Conservation (phyloP, 1,140 invertebrate genomes). For the Formica exsecta region DNA sequence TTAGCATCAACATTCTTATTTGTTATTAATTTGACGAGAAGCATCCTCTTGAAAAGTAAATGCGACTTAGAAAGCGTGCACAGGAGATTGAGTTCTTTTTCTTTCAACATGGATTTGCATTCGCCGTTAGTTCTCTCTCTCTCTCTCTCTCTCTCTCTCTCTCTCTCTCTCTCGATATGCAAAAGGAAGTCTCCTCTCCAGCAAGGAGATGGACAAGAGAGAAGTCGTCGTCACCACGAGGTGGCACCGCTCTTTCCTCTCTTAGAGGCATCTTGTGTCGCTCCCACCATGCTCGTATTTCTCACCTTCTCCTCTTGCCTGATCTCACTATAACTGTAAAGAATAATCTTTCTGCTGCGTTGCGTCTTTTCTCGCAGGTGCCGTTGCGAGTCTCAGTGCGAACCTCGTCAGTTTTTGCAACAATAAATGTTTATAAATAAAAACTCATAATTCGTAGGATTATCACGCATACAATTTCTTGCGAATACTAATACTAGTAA, state of each 20-base stretch:
- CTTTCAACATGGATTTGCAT: constrained; percentile 47
- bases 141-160: constrained; percentile 53
- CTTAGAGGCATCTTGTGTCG: constrained; percentile 15
- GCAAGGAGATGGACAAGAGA: constrained; percentile 40
- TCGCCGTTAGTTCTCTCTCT: constrained; percentile 63
- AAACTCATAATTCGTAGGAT: constrained; percentile 8
- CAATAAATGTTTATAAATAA: constrained; percentile 8
- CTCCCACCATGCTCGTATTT: constrained; percentile 27
- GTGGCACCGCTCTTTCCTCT: constrained; percentile 53
- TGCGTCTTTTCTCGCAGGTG: constrained; percentile 25
- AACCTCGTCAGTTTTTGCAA: background rate
- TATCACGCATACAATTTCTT: background rate
- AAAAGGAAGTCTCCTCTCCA: constrained; percentile 45
- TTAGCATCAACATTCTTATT: background rate
- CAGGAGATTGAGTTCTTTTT: constrained; percentile 43
- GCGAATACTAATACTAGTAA: constrained; percentile 18
- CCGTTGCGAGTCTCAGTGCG: background rate
- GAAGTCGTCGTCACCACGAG: constrained; percentile 30
- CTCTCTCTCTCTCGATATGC: constrained; percentile 44
- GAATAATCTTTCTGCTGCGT: constrained; percentile 18
- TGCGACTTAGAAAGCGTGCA: constrained; percentile 62
- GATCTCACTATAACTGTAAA: constrained; percentile 61
- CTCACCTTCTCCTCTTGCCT: constrained; percentile 10
- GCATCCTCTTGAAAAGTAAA: constrained; percentile 52
- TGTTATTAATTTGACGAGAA: background rate